Evolutionary conservation across 2,797 vertebrate species (phyloP).

Genomic region (Acanthis flammea): DNA sequence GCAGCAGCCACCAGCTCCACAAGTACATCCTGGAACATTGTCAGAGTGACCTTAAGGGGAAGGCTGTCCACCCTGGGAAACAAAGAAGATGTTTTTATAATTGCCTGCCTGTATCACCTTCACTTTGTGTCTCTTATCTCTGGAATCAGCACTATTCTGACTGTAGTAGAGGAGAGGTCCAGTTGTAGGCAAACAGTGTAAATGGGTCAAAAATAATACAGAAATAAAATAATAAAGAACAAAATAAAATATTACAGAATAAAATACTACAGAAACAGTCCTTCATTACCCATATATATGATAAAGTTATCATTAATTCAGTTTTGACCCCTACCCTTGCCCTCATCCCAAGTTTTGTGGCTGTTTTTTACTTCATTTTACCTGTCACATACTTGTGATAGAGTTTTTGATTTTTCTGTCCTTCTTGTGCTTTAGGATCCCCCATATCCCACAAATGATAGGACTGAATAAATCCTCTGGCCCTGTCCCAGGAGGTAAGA

Average conservation of each 20-base stretch:
- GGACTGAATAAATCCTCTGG: neutral
- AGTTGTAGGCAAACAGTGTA: neutral
- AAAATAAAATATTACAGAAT: neutral
- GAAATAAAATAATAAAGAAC: neutral
- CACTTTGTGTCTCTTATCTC: neutral
- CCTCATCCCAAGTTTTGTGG: neutral
- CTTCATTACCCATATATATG: neutral
- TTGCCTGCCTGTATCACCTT: neutral
- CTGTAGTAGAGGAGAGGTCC: neutral
- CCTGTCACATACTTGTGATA: neutral
- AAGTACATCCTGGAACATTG: conserved; percentile 39
- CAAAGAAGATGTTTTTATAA: conserved; percentile 41
- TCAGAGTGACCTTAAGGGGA: conserved; percentile 35
- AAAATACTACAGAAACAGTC: neutral
- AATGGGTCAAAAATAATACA: neutral
- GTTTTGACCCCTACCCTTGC: neutral
- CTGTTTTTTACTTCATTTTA: neutral
- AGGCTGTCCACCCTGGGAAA: neutral
- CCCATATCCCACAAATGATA: neutral
- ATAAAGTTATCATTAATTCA: neutral
- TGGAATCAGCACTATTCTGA: neutral
- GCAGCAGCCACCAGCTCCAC: neutral
- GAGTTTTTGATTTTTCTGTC: neutral
- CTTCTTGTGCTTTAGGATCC: neutral
- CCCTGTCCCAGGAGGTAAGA: neutral